phyloP scores from a whole-genome alignment of 2,888 invertebrate species.

The Monochamus alternatus region DNA sequence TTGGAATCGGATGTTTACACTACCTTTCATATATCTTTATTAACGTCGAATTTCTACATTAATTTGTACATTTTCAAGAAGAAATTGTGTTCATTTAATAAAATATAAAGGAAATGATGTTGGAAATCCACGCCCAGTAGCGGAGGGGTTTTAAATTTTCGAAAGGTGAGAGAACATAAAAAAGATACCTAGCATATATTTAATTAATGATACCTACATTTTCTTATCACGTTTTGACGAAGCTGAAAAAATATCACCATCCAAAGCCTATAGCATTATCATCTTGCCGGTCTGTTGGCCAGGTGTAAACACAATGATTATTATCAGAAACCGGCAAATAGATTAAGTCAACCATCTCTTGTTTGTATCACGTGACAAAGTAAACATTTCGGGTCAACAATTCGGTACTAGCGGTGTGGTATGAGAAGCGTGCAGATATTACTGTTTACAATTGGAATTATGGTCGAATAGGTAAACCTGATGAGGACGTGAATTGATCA shows the following conservation, averaged over 20 bases:
- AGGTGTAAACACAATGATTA: constrained; percentile 54
- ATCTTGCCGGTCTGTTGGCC: constrained; percentile 27
- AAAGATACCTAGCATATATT: too few species aligned
- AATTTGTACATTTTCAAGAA: neutral
- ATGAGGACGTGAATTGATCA: constrained; percentile 64
- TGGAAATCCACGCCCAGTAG: too few species aligned
- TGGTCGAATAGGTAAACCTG: constrained; percentile 64
- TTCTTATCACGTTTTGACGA: too few species aligned
- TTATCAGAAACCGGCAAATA: constrained; percentile 57
- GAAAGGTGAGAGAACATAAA: too few species aligned
- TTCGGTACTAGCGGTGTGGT: constrained; percentile 58
- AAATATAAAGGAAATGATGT: too few species aligned
- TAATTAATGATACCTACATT: too few species aligned
- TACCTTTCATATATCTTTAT: too few species aligned
- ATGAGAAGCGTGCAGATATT: constrained; percentile 60
- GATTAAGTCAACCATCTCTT: constrained; percentile 59
- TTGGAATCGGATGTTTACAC: neutral
- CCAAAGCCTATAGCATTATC: constrained; percentile 1
- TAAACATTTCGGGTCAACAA: constrained; percentile 66
- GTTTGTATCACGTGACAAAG: constrained; percentile 63
- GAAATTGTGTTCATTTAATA: too few species aligned
- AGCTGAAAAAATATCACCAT: too few species aligned
- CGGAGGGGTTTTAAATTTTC: too few species aligned
- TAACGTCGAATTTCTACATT: neutral
- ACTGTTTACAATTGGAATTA: constrained; percentile 64